Conservation (phyloP, 2,797 vertebrate genomes). For the Sebastes taczanowskii region DNA sequence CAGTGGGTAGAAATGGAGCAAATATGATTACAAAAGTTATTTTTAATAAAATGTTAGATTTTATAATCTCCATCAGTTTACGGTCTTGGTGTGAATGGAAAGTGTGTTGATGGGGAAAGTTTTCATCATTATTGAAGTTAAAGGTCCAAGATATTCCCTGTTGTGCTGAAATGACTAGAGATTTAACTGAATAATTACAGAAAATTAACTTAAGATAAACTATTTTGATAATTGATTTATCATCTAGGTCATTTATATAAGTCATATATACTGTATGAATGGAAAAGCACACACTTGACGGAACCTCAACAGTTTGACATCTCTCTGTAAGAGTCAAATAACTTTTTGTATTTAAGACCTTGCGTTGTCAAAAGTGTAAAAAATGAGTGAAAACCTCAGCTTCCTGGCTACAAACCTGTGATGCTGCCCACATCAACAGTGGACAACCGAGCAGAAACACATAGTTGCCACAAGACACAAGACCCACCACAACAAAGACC, state of each 20-base stretch:
- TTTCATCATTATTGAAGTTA: background rate
- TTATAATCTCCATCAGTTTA: too few species aligned
- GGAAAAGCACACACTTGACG: background rate
- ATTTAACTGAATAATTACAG: background rate
- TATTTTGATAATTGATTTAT: background rate
- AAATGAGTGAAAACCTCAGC: conserved; percentile 57
- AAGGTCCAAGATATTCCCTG: background rate
- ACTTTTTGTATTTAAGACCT: background rate
- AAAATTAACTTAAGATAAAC: background rate
- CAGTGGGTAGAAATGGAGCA: too few species aligned
- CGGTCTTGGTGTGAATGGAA: background rate
- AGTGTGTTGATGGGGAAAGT: background rate
- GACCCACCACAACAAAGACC: conserved; percentile 75
- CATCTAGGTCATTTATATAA: too few species aligned
- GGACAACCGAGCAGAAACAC: conserved; percentile 48
- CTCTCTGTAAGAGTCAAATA: background rate
- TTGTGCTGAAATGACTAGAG: background rate
- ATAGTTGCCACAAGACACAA: conserved; percentile 41
- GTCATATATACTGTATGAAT: background rate
- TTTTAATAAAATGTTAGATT: too few species aligned
- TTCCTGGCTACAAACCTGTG: conserved; percentile 53
- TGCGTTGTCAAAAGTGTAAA: background rate
- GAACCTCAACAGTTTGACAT: background rate
- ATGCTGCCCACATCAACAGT: conserved; percentile 63
- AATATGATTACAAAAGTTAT: too few species aligned